Evolutionary conservation across 2,888 invertebrate genomes (phyloP), one percentile per base, ranked within the genome.

Genomic region (Caenorhabditis virilis): DNA sequence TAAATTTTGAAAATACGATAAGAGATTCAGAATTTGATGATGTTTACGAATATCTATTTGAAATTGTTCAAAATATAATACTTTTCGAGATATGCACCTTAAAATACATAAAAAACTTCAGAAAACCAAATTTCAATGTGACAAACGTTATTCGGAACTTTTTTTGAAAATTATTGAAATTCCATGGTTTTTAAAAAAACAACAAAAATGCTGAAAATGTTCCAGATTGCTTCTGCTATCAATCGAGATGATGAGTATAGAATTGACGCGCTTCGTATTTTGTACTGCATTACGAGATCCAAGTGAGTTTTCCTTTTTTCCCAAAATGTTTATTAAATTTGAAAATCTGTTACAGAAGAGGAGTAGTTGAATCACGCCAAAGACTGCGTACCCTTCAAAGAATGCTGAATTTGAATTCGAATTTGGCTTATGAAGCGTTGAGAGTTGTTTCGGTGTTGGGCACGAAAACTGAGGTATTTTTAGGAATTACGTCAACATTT

Each of bases 311-410:
- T 36, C n/a, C 4, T 15, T 5, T 36, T 7, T 9, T 9, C n/a
- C n/a, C 36, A 36, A 36, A 7, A 36, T 36, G 7, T 15, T n/a
- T 15, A 36, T 13, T 13, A 36, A n/a, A 6, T 13, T 9, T 30
- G 30, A 30, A 30, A 30, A 30, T 30, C 30, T 6, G 30, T 30
- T 6, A 30, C 18, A 45, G 45, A 36, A 50, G 27, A 6, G 57
- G 63, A 5, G 50, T 64, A 3, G 16, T 25, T 0, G 59, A 65
- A 23, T 55, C 59, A 1, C 52, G 65, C 2, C 27, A 25, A 7
- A 30, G 56, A 2, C 53, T 73, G 6, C 64, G 72, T 0, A 48
- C 50, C 1, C 30, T 73, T 13, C 72, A 73, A 49, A 50, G 46
- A 20, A 53, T 67, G 15, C n/a, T 72, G n/a, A 26, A 20, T 2